These are phyloP conservation scores for Marisa cornuarietis DNA, from an alignment of 1,140 invertebrate species.

Conservation along the genomic window DNA sequence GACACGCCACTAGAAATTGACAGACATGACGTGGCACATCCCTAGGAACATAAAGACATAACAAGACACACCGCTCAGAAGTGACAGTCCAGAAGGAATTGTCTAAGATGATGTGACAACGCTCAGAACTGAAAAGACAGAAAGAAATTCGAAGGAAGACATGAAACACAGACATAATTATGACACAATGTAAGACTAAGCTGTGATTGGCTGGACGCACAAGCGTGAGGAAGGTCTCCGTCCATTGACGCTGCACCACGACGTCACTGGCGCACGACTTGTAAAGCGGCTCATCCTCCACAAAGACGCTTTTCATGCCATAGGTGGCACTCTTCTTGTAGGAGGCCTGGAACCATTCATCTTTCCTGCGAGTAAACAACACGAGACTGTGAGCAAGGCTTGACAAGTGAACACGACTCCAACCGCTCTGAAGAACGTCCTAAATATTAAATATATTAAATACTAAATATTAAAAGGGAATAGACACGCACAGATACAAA, in stretches of 20 bases:
- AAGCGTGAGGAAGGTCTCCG: constrained; percentile 6
- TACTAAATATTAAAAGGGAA: not conserved
- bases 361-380: not conserved
- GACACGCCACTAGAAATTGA: no score
- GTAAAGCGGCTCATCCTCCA: constrained; percentile 13
- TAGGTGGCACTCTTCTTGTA: constrained; percentile 10
- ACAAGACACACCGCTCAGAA: no score
- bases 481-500: not conserved
- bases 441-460: not conserved
- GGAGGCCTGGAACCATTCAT: constrained; percentile 1
- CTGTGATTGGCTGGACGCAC: not conserved
- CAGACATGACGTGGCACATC: no score
- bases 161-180: no score
- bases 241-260: constrained; percentile 1
- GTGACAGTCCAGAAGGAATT: no score
- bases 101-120: no score
- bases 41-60: no score
- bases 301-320: constrained; percentile 5
- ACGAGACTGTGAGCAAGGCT: not conserved
- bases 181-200: no score
- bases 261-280: not conserved
- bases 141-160: no score
- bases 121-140: no score
- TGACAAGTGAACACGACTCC: no score
- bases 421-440: not conserved